Percentiles rank a stretch among this genome's conserved stretches.
These are phyloP conservation scores for Anastrepha ludens DNA, from an alignment of 1,140 invertebrate species.

Conservation along the genomic window DNA sequence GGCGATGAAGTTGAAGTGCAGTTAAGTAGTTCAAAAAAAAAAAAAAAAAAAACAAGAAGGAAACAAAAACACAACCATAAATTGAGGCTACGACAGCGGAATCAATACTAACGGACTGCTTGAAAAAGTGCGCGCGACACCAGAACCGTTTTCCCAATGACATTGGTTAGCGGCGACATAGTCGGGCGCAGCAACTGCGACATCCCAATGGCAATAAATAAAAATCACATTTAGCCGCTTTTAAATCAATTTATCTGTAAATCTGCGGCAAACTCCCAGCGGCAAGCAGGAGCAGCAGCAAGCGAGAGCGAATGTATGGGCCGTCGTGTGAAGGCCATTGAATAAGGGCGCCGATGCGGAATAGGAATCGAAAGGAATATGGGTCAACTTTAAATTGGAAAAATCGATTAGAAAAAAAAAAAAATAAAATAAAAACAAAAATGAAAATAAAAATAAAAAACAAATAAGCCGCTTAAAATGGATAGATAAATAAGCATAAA, in stretches of 20 bases:
- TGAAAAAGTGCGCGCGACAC: not conserved
- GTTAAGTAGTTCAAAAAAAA: not conserved
- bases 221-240: conserved; percentile 42
- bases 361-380: not conserved
- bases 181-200: not conserved
- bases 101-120: conserved; percentile 11
- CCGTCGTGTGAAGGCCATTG: conserved; percentile 14
- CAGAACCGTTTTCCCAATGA: not conserved
- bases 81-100: not conserved
- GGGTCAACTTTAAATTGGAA: not conserved
- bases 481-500: no score
- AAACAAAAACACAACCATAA: not conserved
- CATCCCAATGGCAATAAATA: not conserved
- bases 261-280: conserved; percentile 5
- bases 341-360: conserved; percentile 13
- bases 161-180: not conserved
- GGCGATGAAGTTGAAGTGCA: conserved; percentile 5
- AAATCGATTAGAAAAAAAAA: conserved; percentile 33
- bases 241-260: conserved; percentile 46
- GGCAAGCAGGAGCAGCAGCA: not conserved
- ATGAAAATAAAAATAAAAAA: not conserved
- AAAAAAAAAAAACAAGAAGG: not conserved
- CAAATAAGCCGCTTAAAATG: no score
- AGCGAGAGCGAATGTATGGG: not conserved
- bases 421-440: not conserved